A percentile compares a stretch with the other conserved stretches of the same genome.
phyloP scores from a whole-genome alignment of 2,797 vertebrate genomes.

The Argentina silus region DNA sequence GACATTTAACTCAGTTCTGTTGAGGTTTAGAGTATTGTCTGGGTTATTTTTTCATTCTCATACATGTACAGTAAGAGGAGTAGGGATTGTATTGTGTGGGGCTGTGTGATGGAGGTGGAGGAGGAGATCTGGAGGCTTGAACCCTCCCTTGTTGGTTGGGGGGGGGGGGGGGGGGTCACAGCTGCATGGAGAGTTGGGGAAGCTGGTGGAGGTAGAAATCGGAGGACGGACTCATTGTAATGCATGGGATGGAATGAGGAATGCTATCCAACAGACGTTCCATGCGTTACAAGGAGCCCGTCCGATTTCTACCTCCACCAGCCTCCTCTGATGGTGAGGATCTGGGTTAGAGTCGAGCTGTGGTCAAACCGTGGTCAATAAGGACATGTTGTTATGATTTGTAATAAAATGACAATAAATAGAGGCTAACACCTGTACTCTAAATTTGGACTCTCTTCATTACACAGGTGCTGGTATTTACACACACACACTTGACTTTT shows the following conservation, averaged over 20 bases:
- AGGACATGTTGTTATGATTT: not conserved
- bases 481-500: not conserved
- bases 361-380: not conserved
- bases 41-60: slow-evolving; percentile 30
- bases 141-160: slow-evolving; percentile 33
- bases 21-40: slow-evolving; percentile 34
- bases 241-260: too few relatives aligned
- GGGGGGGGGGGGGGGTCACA: slow-evolving; percentile 26
- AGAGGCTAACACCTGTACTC: not conserved
- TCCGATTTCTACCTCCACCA: too few relatives aligned
- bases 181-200: slow-evolving; percentile 8
- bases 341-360: not conserved
- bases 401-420: too few relatives aligned
- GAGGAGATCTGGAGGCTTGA: slow-evolving; percentile 32
- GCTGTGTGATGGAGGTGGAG: slow-evolving; percentile 27
- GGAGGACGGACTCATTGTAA: too few relatives aligned
- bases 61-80: slow-evolving; percentile 46
- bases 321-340: not conserved
- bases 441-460: too few relatives aligned
- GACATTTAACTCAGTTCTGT: slow-evolving; percentile 3
- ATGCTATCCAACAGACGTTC: too few relatives aligned
- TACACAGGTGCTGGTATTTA: not conserved
- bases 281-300: too few relatives aligned
- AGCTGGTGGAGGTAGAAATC: too few relatives aligned
- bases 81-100: slow-evolving; percentile 33